A percentile compares a stretch with the other conserved stretches of the same genome.
Evolutionary conservation across 2,113 vertebrate genomes (phyloP).

Genomic region (Agapornis roseicollis): DNA sequence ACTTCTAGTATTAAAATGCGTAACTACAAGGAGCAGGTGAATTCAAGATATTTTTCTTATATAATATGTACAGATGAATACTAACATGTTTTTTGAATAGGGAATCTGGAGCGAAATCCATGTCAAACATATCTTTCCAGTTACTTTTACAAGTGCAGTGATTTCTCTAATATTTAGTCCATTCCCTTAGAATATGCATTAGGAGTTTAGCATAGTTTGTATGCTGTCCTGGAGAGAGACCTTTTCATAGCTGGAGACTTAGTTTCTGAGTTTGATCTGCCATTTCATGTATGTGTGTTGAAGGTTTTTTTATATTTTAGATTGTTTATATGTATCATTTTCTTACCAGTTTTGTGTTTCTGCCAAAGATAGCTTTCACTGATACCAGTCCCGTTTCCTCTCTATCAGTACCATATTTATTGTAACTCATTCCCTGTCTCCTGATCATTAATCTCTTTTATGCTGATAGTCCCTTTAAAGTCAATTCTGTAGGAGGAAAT

Average conservation of each 20-base stretch:
- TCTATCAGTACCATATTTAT: neutral
- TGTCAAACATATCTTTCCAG: neutral
- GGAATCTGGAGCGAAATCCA: neutral
- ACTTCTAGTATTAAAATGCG: neutral
- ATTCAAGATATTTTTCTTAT: neutral
- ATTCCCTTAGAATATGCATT: neutral
- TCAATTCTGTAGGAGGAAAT: conserved; percentile 46
- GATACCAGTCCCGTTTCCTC: neutral
- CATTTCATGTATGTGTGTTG: neutral
- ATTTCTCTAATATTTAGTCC: neutral
- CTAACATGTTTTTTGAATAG: neutral
- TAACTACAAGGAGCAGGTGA: neutral
- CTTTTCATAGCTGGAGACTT: neutral
- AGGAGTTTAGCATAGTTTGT: neutral
- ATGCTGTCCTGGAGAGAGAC: neutral
- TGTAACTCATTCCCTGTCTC: neutral
- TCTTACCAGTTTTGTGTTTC: neutral
- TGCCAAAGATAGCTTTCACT: neutral
- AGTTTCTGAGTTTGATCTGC: neutral
- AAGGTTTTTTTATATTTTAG: neutral
- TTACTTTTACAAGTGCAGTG: neutral
- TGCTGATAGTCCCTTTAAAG: neutral
- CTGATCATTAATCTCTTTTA: neutral
- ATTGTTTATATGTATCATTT: neutral
- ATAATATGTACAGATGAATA: neutral